phyloP scores from a whole-genome alignment of 2,888 invertebrate species.

The Actias luna region DNA sequence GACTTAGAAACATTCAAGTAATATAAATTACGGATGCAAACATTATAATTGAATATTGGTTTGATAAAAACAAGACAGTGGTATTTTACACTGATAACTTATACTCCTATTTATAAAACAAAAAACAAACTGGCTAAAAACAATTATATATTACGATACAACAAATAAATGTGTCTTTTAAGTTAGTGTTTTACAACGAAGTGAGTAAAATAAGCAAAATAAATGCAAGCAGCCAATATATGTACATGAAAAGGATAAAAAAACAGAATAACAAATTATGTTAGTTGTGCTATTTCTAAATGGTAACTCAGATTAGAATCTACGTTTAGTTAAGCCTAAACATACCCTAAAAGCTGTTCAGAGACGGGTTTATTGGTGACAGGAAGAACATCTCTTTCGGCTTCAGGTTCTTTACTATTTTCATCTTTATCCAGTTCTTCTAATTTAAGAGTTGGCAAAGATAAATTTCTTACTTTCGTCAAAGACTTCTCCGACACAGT shows the following conservation, averaged over 20 bases:
- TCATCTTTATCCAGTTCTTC: conserved; percentile 59
- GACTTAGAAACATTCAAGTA: background rate
- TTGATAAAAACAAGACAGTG: conserved; percentile 37
- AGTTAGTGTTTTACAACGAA: conserved; percentile 7
- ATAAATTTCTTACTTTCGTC: conserved; percentile 64
- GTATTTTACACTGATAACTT: conserved; percentile 63
- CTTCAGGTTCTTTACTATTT: conserved; percentile 49
- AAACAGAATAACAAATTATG: conserved; percentile 32
- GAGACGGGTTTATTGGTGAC: conserved; percentile 67
- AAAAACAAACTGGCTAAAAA: conserved; percentile 35
- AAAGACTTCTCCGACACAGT: conserved; percentile 60
- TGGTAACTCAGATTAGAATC: conserved; percentile 36
- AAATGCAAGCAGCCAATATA: conserved; percentile 48
- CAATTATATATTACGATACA: conserved; percentile 24
- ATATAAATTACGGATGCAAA: background rate
- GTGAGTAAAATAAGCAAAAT: conserved; percentile 10
- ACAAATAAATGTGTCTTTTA: conserved; percentile 7
- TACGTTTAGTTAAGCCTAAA: conserved; percentile 48
- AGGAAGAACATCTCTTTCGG: conserved; percentile 57
- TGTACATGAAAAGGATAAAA: conserved; percentile 41
- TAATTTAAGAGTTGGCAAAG: conserved; percentile 70
- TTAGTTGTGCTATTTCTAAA: conserved; percentile 41
- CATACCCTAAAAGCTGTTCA: conserved; percentile 82
- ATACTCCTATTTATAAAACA: conserved; percentile 49
- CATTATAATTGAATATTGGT: conserved; percentile 17